Percentiles rank a stretch among this genome's conserved stretches.
phyloP scores from a whole-genome alignment of 2,797 vertebrate genomes.

The Labeo calbasu region DNA sequence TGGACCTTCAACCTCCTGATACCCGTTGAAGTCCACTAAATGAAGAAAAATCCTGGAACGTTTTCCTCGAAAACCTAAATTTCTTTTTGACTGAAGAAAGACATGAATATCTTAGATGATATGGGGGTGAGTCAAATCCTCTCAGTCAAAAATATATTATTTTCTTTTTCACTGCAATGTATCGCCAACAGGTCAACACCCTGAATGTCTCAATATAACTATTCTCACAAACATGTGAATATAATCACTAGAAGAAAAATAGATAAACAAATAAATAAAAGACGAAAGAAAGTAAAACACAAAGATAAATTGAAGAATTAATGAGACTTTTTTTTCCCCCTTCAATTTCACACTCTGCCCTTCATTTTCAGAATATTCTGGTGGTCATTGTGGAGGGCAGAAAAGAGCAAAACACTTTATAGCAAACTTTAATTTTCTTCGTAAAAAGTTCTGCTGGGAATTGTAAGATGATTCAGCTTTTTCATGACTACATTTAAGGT shows the following conservation, averaged over 20 bases:
- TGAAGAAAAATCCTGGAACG: too few species aligned
- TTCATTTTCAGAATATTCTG: slow-evolving; percentile 4
- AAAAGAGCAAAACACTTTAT: neutral
- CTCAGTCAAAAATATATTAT: neutral
- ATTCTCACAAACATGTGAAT: neutral
- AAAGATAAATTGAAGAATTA: slow-evolving; percentile 8
- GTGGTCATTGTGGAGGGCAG: neutral
- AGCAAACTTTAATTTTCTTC: slow-evolving; percentile 23
- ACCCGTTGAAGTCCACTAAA: too few species aligned
- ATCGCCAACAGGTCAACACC: slow-evolving; percentile 15
- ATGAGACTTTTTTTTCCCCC: neutral
- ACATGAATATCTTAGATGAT: too few species aligned
- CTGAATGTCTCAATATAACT: neutral
- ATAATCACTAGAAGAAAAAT: neutral
- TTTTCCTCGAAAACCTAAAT: too few species aligned
- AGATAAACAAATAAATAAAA: slow-evolving; percentile 4
- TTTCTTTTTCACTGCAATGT: slow-evolving; percentile 16
- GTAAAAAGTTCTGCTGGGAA: slow-evolving; percentile 9
- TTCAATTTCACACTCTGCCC: neutral
- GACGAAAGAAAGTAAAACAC: neutral
- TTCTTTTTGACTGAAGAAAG: too few species aligned
- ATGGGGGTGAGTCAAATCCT: too few species aligned
- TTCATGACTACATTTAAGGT: slow-evolving; percentile 11
- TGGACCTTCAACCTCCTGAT: too few species aligned
- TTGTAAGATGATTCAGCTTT: slow-evolving; percentile 16